Percentiles rank a stretch among this genome's conserved stretches.
Conservation (phyloP, 2,797 vertebrate species). For the Sebastes wilsoni region DNA sequence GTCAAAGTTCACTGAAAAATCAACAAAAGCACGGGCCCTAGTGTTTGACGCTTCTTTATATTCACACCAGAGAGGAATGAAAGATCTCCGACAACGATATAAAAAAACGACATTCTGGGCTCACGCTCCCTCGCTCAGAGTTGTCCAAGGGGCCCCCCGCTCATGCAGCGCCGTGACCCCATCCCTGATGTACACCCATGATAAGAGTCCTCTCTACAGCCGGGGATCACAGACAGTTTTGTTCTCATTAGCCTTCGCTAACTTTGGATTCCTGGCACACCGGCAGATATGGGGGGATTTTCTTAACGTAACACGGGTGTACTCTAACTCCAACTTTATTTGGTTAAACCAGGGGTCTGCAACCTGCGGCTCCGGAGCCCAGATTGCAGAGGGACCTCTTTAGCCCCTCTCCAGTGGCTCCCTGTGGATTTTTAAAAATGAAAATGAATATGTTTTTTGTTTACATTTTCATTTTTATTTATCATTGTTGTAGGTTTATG, state of each 20-base stretch:
- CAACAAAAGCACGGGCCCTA: background rate
- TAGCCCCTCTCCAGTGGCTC: no score
- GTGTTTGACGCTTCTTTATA: background rate
- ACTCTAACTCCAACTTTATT: background rate
- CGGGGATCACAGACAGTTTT: constrained; percentile 18
- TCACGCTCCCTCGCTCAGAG: background rate
- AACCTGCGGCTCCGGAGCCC: no score
- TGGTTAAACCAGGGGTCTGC: no score
- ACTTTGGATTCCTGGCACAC: background rate
- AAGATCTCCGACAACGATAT: background rate
- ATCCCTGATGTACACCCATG: constrained; percentile 29
- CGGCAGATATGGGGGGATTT: background rate
- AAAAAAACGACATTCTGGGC: background rate
- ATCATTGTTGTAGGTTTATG: no score
- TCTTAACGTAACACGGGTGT: background rate
- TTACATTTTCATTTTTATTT: no score
- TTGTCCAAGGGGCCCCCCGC: background rate
- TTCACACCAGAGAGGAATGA: background rate
- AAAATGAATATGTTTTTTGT: no score
- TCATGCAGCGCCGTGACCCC: background rate
- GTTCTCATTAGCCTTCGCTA: constrained; percentile 9
- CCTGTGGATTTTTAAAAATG: no score
- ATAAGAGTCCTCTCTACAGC: constrained; percentile 31
- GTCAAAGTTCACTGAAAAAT: constrained; percentile 25
- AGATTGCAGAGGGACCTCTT: no score